Evolutionary conservation across 2,113 vertebrate species (phyloP), one percentile per base, ranked within the genome.

Genomic region (Phalacrocorax brasilianus): DNA sequence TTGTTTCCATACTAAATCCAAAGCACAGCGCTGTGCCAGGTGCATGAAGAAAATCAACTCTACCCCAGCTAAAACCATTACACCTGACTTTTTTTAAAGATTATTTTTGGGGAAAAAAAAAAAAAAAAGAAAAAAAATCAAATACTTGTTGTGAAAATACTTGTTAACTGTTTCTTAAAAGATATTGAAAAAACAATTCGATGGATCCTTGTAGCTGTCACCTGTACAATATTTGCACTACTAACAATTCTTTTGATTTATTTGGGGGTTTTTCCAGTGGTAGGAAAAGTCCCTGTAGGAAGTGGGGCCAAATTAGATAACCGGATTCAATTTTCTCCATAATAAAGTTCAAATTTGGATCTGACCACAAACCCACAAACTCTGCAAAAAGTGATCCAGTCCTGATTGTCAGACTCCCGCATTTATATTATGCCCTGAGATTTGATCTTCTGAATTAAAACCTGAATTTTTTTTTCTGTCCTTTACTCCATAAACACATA

Each of bases 51-150:
- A 38, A 38, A 38, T 38, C 9, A 38, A 38, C 38, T 38, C 38
- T 38, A 38, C 9, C 38, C 38, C 10, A 38, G 38, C 38, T 38
- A 38, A 38, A 38, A 38, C 38, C 38, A 38, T 38, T 38, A 38
- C 38, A 38, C 0, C 5, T 30, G 20, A 13, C 11, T 24, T 44
- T 58, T 49, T 8, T 0, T 21, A 40, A 28, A 53, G 1, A 44
- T 44, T 2, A 13, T 33, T 35, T 87, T 40, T 1, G 2, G 24
- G 9, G 30, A 70, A 62, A 42, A 47, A 56, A 30, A 12, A 38
- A 2, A 23, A 58, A 32, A 33, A 70, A 62, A 42, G 38, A 56
- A 27, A 12, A 38, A 8, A 2, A 23, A 50, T 20, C 5, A 55
- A 42, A 55, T n/a, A 13, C 2, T 35, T 88, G 0, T 26, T 86